Base-by-base conservation (phyloP, 2,888 invertebrate species). In the Nebria salina region DNA sequence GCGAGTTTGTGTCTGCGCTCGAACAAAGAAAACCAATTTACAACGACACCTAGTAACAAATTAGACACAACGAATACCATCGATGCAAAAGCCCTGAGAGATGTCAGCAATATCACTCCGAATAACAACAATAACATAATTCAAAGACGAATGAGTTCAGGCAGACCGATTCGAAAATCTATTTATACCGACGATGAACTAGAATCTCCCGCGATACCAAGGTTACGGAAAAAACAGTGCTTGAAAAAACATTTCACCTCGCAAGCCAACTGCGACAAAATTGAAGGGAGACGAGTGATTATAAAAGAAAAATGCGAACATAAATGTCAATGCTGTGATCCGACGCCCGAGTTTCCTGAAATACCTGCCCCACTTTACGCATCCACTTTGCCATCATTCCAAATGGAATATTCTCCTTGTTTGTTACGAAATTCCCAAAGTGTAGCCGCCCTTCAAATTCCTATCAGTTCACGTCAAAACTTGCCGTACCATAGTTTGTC, bases 81-180 rank as follows among this genome's bases (percentile, higher is more conserved):
- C 42, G 91, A 91, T 83, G 90, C 87, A 0, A 84, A 88, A 77
- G 90, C 90, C 9, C 87, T 92, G 0, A 90, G 92, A 87, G 92
- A 93, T 85, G 91, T 92, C 8, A 92, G 92, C 85, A 93, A 92
- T 85, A 89, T 92, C n/a, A 92, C 92, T 2, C 92, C 92, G 0
- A 91, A 65, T 26, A 70, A 70, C 25, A 70, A 70, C n/a, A 66
- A 65, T 20, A 26, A 65, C 11, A 34, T 34, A 7, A 54, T 54
- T 13, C 43, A 15, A 26, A 70, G 20, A 70, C 25, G 70, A 20
- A 26, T 43, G 15, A 43, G 73, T 15, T 78, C 64, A 42, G 13
- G 81, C 83, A n/a, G 76, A 82, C 3, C 68, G 82, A 5, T 84
- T 83, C 80, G 65, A 34, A 72, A 66, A 66, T 26, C 26, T 76